Base-by-base conservation (phyloP, 2,888 invertebrate genomes). In the Ashinkailepas kermadecensis region DNA sequence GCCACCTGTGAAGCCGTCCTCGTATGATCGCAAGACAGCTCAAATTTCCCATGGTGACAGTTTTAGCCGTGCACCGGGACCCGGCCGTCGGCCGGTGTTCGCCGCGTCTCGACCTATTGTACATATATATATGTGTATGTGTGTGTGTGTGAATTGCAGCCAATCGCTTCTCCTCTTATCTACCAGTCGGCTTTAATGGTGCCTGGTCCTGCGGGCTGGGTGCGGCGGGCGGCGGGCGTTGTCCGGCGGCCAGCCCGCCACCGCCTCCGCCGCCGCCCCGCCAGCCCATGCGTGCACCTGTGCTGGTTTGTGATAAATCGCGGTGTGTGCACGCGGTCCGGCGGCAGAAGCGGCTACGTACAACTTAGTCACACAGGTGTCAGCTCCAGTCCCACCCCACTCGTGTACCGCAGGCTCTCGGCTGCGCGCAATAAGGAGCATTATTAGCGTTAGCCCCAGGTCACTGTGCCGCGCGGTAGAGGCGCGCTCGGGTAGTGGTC, bases 401-500 rank as follows among this genome's bases (percentile, higher is more conserved):
- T 18, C 62, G 62, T 62, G 62, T 62, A 18, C 62, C 7, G 39
- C 62, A 39, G 18, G 62, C 18, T 62, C 62, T 62, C 18, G 62
- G 70, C 70, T 70, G 15, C 70, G 70, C 74, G 74, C 74, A 74
- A 74, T 74, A 74, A 74, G 74, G 74, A 74, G 56, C 74, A 74
- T 74, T 74, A 74, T 54, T 74, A 74, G 74, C 74, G 74, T 54
- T n/a, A 4, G 54, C 56, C 56, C 65, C 65, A 23, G 23, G 74
- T 18, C 39, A 15, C 56, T 23, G 74, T 15, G 18, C 74, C 39
- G 10, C 39, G 10, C 13, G 70, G 70, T 70, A 39, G 15, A 2
- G 4, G 54, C 74, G 67, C 25, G 25, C 74, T 56, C 54, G 74
- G 70, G 54, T 56, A 56, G 56, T 74, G 54, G 74, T 74, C 21